A percentile compares a stretch with the other conserved stretches of the same genome.
Conservation (phyloP, 2,113 vertebrate genomes). For the Apodemus speciosus region DNA sequence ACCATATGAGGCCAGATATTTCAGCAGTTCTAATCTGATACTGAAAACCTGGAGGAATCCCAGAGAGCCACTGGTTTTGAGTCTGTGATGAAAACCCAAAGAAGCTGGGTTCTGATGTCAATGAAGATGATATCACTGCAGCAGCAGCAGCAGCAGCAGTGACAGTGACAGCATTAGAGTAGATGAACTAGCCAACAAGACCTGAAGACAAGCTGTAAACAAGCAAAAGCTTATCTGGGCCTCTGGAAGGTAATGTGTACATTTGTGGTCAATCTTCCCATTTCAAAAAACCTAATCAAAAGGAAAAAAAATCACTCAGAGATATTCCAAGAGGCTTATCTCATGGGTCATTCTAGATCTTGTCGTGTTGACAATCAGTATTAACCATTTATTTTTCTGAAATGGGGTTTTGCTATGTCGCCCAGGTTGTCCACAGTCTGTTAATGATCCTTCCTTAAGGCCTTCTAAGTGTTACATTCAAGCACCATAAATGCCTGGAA, state of each 20-base stretch:
- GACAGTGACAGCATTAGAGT: background rate
- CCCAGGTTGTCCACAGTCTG: background rate
- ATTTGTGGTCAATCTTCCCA: background rate
- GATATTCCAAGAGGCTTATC: background rate
- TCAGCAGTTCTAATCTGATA: too few species aligned
- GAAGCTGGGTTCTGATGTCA: background rate
- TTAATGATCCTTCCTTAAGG: background rate
- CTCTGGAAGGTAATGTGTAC: background rate
- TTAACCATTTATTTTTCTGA: background rate
- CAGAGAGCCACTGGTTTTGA: too few species aligned
- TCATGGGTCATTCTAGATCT: background rate
- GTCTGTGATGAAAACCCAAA: background rate
- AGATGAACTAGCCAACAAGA: background rate
- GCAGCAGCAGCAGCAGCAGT: background rate
- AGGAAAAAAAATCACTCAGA: background rate
- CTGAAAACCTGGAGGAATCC: background rate
- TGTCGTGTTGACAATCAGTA: background rate
- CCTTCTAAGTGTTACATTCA: too few species aligned
- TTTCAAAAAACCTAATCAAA: background rate
- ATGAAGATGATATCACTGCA: background rate
- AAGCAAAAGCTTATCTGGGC: background rate
- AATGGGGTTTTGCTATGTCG: background rate
- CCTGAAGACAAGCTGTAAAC: background rate
- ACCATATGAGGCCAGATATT: background rate
- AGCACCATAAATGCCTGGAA: background rate